phyloP scores from a whole-genome alignment of 2,888 invertebrate species.

The Acleris emargana region DNA sequence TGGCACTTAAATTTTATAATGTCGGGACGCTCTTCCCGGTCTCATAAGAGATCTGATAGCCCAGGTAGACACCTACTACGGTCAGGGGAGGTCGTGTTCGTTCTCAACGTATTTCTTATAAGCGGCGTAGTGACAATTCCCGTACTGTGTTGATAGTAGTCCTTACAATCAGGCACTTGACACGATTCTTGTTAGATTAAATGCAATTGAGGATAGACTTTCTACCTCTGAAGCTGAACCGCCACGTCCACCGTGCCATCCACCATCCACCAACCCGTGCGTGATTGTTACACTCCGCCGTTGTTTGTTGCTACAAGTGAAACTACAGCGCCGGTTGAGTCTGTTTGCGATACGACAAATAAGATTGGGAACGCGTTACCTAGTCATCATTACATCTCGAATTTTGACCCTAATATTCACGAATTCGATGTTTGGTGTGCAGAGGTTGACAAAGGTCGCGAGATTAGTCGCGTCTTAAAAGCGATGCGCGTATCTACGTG shows the following conservation, averaged over 20 bases:
- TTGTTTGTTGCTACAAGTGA: not conserved
- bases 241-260: too few species aligned
- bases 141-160: not conserved
- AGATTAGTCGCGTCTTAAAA: not conserved
- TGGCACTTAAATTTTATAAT: not conserved
- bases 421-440: constrained; percentile 38
- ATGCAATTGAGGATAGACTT: not conserved
- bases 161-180: not conserved
- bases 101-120: not conserved
- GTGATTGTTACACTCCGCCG: not conserved
- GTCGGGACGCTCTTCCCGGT: not conserved
- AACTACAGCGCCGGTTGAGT: not conserved
- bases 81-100: not conserved
- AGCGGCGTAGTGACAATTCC: not conserved
- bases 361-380: not conserved
- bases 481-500: constrained; percentile 15
- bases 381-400: constrained; percentile 17
- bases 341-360: not conserved
- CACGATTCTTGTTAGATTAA: not conserved
- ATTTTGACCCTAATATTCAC: constrained; percentile 34
- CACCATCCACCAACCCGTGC: too few species aligned
- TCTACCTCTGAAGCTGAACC: not conserved
- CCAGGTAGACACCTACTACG: not conserved
- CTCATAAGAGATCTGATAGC: not conserved
- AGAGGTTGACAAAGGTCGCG: constrained; percentile 36